phyloP scores from a whole-genome alignment of 2,113 vertebrate species.

The Lanius ludovicianus region DNA sequence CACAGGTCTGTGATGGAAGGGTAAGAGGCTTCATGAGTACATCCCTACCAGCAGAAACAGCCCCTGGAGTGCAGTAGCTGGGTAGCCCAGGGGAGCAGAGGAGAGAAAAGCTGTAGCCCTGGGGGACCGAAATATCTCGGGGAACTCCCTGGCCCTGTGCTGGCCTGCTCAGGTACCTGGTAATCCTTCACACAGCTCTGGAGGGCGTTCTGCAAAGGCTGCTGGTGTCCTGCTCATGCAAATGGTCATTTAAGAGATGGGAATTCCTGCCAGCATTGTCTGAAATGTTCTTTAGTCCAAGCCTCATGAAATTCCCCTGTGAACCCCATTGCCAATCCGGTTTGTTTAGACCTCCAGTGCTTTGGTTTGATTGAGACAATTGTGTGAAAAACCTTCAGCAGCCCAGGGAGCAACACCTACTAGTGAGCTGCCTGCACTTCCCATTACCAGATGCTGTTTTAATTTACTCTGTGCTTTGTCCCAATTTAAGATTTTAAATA shows the following conservation, averaged over 20 bases:
- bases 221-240: not conserved
- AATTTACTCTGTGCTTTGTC: not conserved
- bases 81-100: not conserved
- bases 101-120: not conserved
- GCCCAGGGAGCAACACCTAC: not conserved
- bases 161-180: not conserved
- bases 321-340: not conserved
- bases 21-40: not conserved
- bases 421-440: not conserved
- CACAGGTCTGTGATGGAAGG: not conserved
- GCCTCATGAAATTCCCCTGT: not conserved
- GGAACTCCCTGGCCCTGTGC: fast-evolving
- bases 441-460: not conserved
- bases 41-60: not conserved
- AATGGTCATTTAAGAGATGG: not conserved
- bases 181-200: not conserved
- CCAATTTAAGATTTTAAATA: not conserved
- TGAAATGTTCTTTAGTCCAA: not conserved
- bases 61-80: not conserved
- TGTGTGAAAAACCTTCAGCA: not conserved
- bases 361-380: not conserved
- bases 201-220: not conserved
- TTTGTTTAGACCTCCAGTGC: not conserved
- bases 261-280: not conserved
- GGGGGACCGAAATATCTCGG: not conserved